Evolutionary conservation across 1,140 invertebrate species (phyloP), one percentile per base, ranked within the genome.

Genomic region (Cyclargus thomasi): DNA sequence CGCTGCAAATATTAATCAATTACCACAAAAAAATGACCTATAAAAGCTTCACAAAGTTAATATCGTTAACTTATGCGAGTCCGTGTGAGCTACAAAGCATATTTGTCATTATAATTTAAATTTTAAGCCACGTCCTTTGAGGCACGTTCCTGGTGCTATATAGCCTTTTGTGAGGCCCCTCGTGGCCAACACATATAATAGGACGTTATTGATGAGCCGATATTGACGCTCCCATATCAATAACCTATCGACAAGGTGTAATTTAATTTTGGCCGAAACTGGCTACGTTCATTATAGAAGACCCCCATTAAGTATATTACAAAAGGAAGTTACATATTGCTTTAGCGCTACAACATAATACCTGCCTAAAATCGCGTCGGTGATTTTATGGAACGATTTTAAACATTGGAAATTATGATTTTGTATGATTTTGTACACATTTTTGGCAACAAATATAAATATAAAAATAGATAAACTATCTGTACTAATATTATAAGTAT

Each of bases 211-310:
- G 83, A 86, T 86, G 80, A 81, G 73, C 76, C 71, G 70, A 69
- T 77, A 80, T 80, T 69, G 82, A 75, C 83, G 73, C 83, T 70
- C 79, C 85, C 76, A 79, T 78, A 78, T 85, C 81, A 86, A 88
- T 89, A 89, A 86, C 80, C 86, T 76, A 85, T 84, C 80, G 76
- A 80, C 82, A 82, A 84, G 73, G 67, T 76, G 78, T 83, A 85
- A 85, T 88, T 88, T 85, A 89, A 86, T 86, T 89, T 87, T 71
- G 80, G 74, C 75, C 77, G 76, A 81, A 84, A 80, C 79, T 76
- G 76, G 82, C 82, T 75, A 82, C 79, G 85, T 82, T 86, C 81
- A 85, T 83, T 81, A 80, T 71, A 72, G 68, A 75, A 21, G 67
- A 66, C 53, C 29, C 63, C 10, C 74, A 82, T 79, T 78, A 75